Evolutionary conservation across 2,888 invertebrate genomes (phyloP).

Genomic region (Amitus sp.): DNA sequence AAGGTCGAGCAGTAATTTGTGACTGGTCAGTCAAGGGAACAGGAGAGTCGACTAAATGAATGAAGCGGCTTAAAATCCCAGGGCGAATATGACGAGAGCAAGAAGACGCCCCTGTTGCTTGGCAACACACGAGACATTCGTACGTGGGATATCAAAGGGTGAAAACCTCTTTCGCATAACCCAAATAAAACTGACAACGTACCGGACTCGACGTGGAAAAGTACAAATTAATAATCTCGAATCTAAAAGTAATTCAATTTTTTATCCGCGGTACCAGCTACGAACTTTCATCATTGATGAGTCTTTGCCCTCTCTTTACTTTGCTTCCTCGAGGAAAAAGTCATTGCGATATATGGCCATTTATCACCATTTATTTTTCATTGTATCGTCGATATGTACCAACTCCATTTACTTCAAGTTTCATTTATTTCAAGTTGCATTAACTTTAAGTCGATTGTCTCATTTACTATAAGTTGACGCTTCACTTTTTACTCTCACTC

Average conservation of each 20-base stretch:
- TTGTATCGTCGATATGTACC: too few species aligned
- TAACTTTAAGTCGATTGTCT: too few species aligned
- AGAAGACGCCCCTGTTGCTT: slow-evolving; percentile 60
- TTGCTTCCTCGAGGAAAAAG: background rate
- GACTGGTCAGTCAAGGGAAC: slow-evolving; percentile 41
- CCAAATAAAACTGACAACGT: slow-evolving; percentile 55
- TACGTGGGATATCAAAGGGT: slow-evolving; percentile 55
- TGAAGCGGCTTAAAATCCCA: slow-evolving; percentile 58
- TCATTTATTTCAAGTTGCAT: too few species aligned
- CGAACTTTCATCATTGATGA: too few species aligned
- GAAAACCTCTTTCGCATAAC: slow-evolving; percentile 57
- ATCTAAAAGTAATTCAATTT: slow-evolving; percentile 44
- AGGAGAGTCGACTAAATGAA: slow-evolving; percentile 54
- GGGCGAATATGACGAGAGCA: slow-evolving; percentile 51
- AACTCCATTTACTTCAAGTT: too few species aligned
- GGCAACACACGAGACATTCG: slow-evolving; percentile 59
- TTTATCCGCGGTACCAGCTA: background rate
- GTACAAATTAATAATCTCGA: slow-evolving; percentile 46
- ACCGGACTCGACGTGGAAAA: slow-evolving; percentile 37
- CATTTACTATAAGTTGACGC: too few species aligned
- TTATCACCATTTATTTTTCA: too few species aligned
- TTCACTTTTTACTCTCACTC: too few species aligned
- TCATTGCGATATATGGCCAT: too few species aligned
- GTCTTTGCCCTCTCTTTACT: too few species aligned
- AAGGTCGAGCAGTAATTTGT: slow-evolving; percentile 41